Percentiles rank a stretch among this genome's conserved stretches.
phyloP scores from a whole-genome alignment of 2,113 vertebrate genomes.

The Leucoraja erinaceus region DNA sequence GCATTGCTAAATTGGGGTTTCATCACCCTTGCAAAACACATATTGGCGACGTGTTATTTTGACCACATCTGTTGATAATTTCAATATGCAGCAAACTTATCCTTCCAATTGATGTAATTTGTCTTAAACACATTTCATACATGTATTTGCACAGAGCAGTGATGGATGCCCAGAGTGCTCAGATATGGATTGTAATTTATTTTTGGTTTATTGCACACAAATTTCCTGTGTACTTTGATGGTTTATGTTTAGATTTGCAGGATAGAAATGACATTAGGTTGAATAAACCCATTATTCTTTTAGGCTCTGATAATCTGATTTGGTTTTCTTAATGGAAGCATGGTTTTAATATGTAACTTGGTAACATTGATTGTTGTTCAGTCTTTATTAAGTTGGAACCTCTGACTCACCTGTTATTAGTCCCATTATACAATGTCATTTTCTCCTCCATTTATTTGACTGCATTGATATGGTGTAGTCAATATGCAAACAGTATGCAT shows the following conservation, averaged over 20 bases:
- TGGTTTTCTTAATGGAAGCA: constrained; percentile 51
- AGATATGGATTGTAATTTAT: constrained; percentile 50
- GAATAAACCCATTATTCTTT: constrained; percentile 63
- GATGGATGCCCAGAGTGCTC: constrained; percentile 55
- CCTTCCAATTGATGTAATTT: constrained; percentile 46
- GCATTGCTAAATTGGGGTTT: constrained; percentile 23
- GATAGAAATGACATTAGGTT: constrained; percentile 56
- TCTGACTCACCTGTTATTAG: constrained; percentile 51
- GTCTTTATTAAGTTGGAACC: constrained; percentile 54
- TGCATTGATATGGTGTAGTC: constrained; percentile 60
- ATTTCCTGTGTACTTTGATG: constrained; percentile 56
- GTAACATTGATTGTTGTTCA: constrained; percentile 67
- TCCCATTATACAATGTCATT: constrained; percentile 6
- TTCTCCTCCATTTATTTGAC: constrained; percentile 53
- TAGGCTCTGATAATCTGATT: constrained; percentile 51
- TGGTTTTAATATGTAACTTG: constrained; percentile 60
- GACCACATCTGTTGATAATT: neutral
- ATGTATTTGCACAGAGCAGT: constrained; percentile 56
- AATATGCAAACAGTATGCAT: constrained; percentile 43
- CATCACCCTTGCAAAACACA: neutral
- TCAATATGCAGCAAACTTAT: neutral
- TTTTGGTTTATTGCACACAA: constrained; percentile 60
- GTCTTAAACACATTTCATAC: constrained; percentile 58
- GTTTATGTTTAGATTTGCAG: constrained; percentile 44
- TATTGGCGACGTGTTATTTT: constrained; percentile 15